Percentiles rank a stretch among this genome's conserved stretches.
Evolutionary conservation across 2,797 vertebrate genomes (phyloP).

Genomic region (Zalophus californianus): DNA sequence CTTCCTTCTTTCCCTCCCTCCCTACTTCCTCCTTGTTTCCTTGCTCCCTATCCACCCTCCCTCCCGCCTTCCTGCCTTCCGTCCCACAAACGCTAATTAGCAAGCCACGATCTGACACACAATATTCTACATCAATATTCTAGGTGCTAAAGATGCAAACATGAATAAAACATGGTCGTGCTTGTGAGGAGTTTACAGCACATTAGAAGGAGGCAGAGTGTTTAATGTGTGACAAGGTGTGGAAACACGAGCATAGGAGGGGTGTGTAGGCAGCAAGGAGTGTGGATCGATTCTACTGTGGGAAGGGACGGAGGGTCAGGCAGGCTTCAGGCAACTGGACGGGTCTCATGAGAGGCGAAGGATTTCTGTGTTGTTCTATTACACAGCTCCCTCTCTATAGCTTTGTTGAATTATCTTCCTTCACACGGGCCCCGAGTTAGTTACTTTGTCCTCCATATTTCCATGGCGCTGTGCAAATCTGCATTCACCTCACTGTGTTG

Average conservation of each 20-base stretch:
- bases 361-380: background rate
- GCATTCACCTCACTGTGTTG: background rate
- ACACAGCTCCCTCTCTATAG: rapidly evolving
- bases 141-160: slow-evolving; percentile 53
- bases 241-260: background rate
- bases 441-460: background rate
- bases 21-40: background rate
- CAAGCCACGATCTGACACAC: background rate
- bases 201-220: background rate
- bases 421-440: background rate
- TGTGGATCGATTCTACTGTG: background rate
- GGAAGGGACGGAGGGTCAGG: background rate
- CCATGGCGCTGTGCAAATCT: background rate
- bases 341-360: background rate
- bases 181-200: background rate
- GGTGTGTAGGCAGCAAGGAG: background rate
- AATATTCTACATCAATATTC: background rate
- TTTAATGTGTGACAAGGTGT: background rate
- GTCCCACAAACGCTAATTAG: slow-evolving; percentile 1
- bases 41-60: background rate
- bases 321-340: background rate
- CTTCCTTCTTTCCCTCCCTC: background rate
- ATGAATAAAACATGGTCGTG: slow-evolving; percentile 48
- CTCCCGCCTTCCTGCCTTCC: no score
- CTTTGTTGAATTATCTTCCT: background rate